These are phyloP conservation scores for Trissolcus basalis DNA, from an alignment of 1,140 invertebrate species.

Conservation along the genomic window DNA sequence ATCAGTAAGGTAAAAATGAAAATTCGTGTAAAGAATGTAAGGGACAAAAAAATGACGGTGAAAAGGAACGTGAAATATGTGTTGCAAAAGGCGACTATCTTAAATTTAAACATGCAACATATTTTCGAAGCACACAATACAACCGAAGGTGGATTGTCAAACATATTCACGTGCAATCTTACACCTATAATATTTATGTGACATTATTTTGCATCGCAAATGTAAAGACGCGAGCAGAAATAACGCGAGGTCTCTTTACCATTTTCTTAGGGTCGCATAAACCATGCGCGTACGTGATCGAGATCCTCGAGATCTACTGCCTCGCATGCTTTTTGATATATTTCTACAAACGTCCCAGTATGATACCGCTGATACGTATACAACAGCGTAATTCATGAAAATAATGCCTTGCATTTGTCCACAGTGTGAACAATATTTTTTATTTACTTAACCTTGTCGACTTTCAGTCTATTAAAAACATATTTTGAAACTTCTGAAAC, in stretches of 20 bases:
- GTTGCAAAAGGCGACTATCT: slow-evolving; percentile 16
- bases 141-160: slow-evolving; percentile 44
- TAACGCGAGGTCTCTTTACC: slow-evolving; percentile 27
- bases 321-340: slow-evolving; percentile 50
- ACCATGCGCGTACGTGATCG: slow-evolving; percentile 40
- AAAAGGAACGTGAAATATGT: no score
- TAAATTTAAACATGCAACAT: slow-evolving; percentile 33
- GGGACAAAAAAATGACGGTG: no score
- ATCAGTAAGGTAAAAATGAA: no score
- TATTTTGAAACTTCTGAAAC: no score
- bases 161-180: slow-evolving; percentile 54
- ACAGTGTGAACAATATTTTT: slow-evolving; percentile 45
- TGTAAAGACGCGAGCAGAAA: slow-evolving; percentile 24
- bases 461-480: no score
- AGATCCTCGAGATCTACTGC: slow-evolving; percentile 47
- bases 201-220: slow-evolving; percentile 49
- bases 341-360: slow-evolving; percentile 40
- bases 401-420: slow-evolving; percentile 60
- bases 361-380: slow-evolving; percentile 57
- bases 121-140: slow-evolving; percentile 39
- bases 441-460: no score
- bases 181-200: slow-evolving; percentile 47
- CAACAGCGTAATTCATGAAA: slow-evolving; percentile 51
- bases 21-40: no score
- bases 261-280: slow-evolving; percentile 41